Evolutionary conservation across 2,113 vertebrate species (phyloP).

Genomic region (Hystrix cristata): DNA sequence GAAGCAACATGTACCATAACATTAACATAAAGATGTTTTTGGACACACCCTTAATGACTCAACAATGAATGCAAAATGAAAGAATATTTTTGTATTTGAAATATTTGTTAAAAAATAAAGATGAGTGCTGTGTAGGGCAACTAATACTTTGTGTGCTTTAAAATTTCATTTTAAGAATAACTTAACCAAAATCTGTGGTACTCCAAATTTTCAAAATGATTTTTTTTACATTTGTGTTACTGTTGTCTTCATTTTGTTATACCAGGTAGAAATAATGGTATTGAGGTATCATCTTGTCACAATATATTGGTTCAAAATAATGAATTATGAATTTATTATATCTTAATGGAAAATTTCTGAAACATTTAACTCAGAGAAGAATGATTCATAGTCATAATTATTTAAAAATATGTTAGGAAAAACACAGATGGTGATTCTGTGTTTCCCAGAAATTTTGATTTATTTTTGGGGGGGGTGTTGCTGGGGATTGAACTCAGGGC

Average conservation of each 20-base stretch:
- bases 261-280: background rate
- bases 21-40: background rate
- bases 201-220: conserved; percentile 32
- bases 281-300: conserved; percentile 1
- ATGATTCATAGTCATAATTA: background rate
- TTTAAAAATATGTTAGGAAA: conserved; percentile 14
- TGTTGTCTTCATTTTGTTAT: conserved; percentile 31
- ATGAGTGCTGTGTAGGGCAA: background rate
- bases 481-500: no score
- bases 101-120: conserved; percentile 38
- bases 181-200: background rate
- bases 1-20: background rate
- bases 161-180: conserved; percentile 35
- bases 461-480: background rate
- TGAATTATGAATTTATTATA: conserved; percentile 1
- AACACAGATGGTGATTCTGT: background rate
- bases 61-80: background rate
- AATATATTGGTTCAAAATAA: conserved; percentile 25
- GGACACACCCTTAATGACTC: background rate
- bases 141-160: background rate
- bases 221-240: conserved; percentile 49
- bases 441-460: conserved; percentile 19
- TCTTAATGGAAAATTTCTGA: background rate
- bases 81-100: conserved; percentile 22
- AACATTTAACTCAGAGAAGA: conserved; percentile 33